These are phyloP conservation scores for Eurypyga helias DNA, from an alignment of 2,113 vertebrate species.

Conservation along the genomic window DNA sequence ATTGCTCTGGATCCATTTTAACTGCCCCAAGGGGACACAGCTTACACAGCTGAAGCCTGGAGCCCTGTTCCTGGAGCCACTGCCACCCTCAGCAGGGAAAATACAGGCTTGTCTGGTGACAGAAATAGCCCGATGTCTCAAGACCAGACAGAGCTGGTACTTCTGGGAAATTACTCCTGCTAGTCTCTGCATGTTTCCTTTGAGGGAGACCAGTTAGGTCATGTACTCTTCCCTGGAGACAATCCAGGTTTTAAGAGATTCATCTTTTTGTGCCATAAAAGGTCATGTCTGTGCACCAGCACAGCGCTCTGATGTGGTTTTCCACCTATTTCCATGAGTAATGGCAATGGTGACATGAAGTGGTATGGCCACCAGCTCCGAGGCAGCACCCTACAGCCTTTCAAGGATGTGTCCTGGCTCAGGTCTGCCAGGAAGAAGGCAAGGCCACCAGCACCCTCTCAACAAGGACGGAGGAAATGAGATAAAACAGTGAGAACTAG, in stretches of 20 bases:
- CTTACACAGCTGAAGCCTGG: not conserved
- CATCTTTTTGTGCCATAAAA: not conserved
- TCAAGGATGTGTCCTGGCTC: not conserved
- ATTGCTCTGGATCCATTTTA: not conserved
- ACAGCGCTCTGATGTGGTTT: not conserved
- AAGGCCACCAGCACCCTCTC: not conserved
- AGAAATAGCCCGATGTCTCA: not conserved
- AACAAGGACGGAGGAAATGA: not conserved
- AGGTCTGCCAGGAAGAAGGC: not conserved
- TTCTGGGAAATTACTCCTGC: not conserved
- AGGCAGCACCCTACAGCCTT: not conserved
- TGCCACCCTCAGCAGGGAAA: not conserved
- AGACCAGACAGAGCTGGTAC: not conserved
- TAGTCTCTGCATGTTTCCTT: not conserved
- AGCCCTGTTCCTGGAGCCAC: not conserved
- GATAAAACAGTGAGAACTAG: not conserved
- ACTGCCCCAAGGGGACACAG: not conserved
- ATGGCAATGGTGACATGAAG: not conserved
- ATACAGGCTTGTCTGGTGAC: not conserved
- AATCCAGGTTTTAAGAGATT: not conserved
- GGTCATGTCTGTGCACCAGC: not conserved
- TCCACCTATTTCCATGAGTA: not conserved
- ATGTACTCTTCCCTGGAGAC: not conserved
- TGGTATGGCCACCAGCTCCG: not conserved
- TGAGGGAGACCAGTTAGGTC: not conserved